Evolutionary conservation across 2,113 vertebrate species (phyloP).

Genomic region (Pluvianellus socialis): DNA sequence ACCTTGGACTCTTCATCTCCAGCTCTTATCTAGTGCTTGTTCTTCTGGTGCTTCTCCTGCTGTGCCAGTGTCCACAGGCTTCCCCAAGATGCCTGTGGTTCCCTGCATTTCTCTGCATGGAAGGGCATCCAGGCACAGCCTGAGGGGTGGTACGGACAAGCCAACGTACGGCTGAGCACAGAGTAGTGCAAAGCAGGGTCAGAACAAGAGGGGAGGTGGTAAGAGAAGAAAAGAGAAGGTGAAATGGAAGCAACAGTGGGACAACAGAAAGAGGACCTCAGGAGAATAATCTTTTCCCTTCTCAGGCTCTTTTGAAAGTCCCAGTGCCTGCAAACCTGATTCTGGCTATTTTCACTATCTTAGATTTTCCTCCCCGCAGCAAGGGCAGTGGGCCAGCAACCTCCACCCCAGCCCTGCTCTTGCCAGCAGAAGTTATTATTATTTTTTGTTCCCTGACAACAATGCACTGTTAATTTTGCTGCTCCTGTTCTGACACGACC

Average conservation of each 20-base stretch:
- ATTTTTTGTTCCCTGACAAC: constrained; percentile 50
- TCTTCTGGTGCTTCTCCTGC: background rate
- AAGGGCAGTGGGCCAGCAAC: constrained; percentile 36
- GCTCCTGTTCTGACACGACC: constrained; percentile 59
- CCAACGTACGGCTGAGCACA: background rate
- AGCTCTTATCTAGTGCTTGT: background rate
- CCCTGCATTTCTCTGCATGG: background rate
- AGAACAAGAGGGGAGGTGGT: background rate
- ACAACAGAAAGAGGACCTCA: background rate
- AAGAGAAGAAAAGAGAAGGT: background rate
- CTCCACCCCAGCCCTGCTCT: constrained; percentile 38
- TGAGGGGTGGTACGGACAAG: background rate
- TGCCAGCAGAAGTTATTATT: constrained; percentile 44
- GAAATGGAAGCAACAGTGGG: background rate
- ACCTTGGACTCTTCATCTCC: background rate
- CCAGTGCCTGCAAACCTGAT: background rate
- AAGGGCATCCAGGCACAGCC: background rate
- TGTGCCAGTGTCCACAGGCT: background rate
- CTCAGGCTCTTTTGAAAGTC: background rate
- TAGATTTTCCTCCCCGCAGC: constrained; percentile 27
- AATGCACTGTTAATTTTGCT: constrained; percentile 41
- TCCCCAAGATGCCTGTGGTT: background rate
- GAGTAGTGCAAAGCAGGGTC: background rate
- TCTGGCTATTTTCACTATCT: constrained; percentile 37
- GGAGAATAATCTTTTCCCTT: background rate